Evolutionary conservation across 2,888 invertebrate genomes (phyloP).

Genomic region (Andrena bucephala): DNA sequence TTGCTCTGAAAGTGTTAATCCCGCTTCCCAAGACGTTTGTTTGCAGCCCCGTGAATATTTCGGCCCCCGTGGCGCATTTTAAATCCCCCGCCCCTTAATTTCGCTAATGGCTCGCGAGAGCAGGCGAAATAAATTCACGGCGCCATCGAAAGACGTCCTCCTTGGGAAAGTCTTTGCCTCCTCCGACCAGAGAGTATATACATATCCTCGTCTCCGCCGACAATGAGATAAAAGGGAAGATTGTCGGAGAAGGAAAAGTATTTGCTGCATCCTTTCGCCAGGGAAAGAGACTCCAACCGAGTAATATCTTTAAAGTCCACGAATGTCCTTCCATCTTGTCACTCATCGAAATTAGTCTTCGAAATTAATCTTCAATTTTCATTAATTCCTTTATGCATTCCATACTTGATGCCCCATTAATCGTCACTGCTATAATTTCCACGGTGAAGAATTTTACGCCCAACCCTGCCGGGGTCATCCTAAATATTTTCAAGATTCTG

Average conservation of each 20-base stretch:
- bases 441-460: too few species aligned
- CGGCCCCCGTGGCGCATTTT: constrained; percentile 13
- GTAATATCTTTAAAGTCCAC: constrained; percentile 41
- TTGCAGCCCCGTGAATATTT: constrained; percentile 7
- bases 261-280: constrained; percentile 28
- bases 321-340: not conserved
- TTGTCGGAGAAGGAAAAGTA: constrained; percentile 21
- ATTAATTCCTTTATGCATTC: too few species aligned
- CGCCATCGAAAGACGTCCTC: constrained; percentile 35
- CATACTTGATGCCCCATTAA: too few species aligned
- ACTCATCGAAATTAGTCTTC: constrained; percentile 1
- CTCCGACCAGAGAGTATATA: constrained; percentile 40
- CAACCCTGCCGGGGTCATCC: too few species aligned
- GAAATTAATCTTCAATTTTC: too few species aligned
- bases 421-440: too few species aligned
- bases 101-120: constrained; percentile 41
- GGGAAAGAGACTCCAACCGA: not conserved
- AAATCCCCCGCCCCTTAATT: constrained; percentile 39
- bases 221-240: constrained; percentile 44
- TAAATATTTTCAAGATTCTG: not conserved
- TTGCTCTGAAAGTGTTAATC: not conserved
- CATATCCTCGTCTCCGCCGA: constrained; percentile 27
- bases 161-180: constrained; percentile 34
- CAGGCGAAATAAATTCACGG: constrained; percentile 49
- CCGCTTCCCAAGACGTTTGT: constrained; percentile 2